Percentiles rank a stretch among this genome's conserved stretches.
phyloP scores from a whole-genome alignment of 2,113 vertebrate species.

The Gymnorhina tibicen region DNA sequence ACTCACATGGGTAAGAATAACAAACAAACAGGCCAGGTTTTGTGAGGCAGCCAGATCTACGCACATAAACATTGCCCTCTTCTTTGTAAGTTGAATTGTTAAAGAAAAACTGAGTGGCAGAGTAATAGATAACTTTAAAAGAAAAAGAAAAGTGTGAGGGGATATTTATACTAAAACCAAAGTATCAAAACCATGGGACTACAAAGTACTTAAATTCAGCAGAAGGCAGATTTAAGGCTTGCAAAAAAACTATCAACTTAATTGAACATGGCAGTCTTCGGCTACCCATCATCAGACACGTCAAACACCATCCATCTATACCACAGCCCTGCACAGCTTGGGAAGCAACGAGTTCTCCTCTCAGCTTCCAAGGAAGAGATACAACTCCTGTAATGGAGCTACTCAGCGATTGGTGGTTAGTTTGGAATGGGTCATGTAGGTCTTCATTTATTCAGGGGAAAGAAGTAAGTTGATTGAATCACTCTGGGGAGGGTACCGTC shows the following conservation, averaged over 20 bases:
- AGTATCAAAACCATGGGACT: background rate
- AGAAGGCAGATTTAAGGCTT: background rate
- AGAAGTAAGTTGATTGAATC: background rate
- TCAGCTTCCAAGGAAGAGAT: background rate
- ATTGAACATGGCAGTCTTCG: background rate
- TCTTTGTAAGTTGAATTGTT: background rate
- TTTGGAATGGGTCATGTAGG: rapidly evolving
- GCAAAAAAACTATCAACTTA: background rate
- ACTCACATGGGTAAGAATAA: background rate
- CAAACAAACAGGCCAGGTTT: background rate
- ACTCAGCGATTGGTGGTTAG: background rate
- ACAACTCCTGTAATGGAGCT: background rate
- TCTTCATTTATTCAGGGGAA: background rate
- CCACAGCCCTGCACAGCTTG: background rate
- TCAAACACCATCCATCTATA: background rate
- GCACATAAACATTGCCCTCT: background rate
- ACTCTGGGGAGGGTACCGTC: background rate
- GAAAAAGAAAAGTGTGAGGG: background rate
- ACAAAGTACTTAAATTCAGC: background rate
- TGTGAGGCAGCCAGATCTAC: background rate
- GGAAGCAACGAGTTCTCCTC: rapidly evolving
- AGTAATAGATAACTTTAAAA: background rate
- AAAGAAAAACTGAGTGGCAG: background rate
- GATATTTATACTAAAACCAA: background rate
- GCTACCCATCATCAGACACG: background rate